Percentiles rank a stretch among this genome's conserved stretches.
phyloP scores from a whole-genome alignment of 2,113 vertebrate genomes.

The Labeo catla region DNA sequence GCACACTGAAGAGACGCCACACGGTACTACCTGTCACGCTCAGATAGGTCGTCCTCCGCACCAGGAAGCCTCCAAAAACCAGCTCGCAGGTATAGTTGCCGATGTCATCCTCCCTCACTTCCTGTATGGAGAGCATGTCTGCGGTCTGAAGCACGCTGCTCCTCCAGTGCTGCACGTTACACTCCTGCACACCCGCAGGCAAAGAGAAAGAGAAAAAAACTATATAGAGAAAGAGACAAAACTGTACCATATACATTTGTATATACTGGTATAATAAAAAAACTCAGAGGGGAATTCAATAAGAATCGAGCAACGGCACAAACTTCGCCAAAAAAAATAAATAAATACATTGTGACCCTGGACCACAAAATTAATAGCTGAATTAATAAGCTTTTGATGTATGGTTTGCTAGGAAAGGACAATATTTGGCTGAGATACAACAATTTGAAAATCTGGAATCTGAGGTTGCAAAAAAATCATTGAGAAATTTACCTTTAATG shows the following conservation, averaged over 20 bases:
- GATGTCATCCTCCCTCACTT: constrained; percentile 95
- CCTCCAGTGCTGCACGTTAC: constrained; percentile 80
- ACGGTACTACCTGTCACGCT: constrained; percentile 86
- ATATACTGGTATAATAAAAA: background rate
- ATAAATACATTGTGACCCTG: no score
- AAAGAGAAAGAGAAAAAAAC: constrained; percentile 31
- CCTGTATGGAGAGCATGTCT: constrained; percentile 87
- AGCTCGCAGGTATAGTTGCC: constrained; percentile 98
- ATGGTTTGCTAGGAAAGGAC: no score
- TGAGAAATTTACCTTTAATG: no score
- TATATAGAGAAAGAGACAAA: constrained; percentile 9
- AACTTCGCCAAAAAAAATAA: background rate
- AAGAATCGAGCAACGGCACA: background rate
- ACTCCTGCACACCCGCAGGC: constrained; percentile 67
- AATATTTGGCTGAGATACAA: no score
- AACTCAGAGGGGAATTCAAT: background rate
- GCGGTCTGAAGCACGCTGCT: constrained; percentile 86
- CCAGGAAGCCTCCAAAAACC: constrained; percentile 89
- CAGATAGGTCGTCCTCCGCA: constrained; percentile 92
- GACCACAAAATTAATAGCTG: no score
- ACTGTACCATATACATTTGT: background rate
- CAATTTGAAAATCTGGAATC: no score
- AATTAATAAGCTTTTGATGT: no score
- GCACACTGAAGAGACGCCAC: background rate
- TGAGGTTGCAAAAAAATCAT: no score